A percentile compares a stretch with the other conserved stretches of the same genome.
Conservation (phyloP, 2,797 vertebrate genomes). For the Cottoperca gobio region DNA sequence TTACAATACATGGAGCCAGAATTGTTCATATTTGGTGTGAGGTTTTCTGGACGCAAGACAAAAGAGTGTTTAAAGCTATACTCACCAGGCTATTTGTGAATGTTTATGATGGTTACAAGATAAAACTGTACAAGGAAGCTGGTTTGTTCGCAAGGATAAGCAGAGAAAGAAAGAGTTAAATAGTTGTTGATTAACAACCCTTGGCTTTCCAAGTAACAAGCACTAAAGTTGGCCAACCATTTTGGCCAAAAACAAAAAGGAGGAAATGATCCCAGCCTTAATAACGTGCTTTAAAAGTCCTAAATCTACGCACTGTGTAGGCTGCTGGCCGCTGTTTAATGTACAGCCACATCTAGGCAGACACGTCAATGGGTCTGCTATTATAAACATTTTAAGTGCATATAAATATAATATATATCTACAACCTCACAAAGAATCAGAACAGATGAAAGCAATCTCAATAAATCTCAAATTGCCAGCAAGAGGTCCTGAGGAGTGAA, state of each 20-base stretch:
- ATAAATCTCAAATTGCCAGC: conserved; percentile 47
- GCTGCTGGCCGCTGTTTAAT: conserved; percentile 38
- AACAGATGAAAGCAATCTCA: conserved; percentile 37
- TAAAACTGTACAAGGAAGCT: background rate
- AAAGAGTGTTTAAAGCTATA: background rate
- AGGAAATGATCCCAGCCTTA: background rate
- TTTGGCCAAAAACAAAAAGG: background rate
- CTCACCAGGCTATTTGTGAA: background rate
- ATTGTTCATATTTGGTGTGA: background rate
- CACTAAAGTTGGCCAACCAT: background rate
- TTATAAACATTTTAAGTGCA: conserved; percentile 50
- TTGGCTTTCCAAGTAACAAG: background rate
- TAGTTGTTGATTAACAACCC: background rate
- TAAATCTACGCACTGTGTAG: conserved; percentile 3
- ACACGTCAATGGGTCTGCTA: conserved; percentile 37
- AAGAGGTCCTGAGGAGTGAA: conserved; percentile 32
- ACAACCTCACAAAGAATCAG: background rate
- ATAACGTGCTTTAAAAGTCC: conserved; percentile 10
- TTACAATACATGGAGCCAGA: background rate
- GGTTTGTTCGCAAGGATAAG: background rate
- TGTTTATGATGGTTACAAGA: background rate
- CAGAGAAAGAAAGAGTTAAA: background rate
- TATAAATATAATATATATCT: conserved; percentile 14
- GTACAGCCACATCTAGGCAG: conserved; percentile 21
- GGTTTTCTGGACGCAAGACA: background rate